Evolutionary conservation across 2,797 vertebrate species (phyloP), one percentile per base, ranked within the genome.

Genomic region (Parotocinclus haroldoi): DNA sequence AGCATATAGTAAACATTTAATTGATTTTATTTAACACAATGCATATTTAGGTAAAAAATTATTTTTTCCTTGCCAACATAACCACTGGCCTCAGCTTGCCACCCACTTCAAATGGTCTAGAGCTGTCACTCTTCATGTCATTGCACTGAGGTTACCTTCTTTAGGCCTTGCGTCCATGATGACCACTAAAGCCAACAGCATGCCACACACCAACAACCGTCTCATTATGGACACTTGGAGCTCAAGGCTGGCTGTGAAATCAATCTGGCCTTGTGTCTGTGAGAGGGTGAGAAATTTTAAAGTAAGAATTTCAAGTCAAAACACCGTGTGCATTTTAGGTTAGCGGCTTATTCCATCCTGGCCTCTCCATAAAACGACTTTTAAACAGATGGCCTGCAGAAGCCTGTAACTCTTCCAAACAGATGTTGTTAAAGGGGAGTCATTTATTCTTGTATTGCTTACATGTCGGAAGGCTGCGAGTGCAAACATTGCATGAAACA

Each of bases 151-250:
- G 84, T 83, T 38, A 92, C 90, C 89, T 85, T 79, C 54, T 84
- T 81, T 87, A 0, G 88, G 90, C 52, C 86, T 89, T 68, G 89
- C 93, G 62, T 88, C 82, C 78, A 91, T 69, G n/a, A 70, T 48
- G 3, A 79, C 76, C 13, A 83, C 82, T 63, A 90, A 57, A 67
- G 79, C 78, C 61, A 95, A 70, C 69, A 96, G 81, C 37, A 90
- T 10, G 58, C 78, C 52, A 58, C 77, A 73, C 57, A 63, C 57
- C 62, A 58, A 59, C 53, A 87, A 68, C 72, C 75, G 79, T 73
- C 80, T 89, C 91, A 90, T 89, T 81, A 88, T 87, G 69, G 72
- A 36, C 55, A 4, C 45, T 58, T 71, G 66, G 72, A 10, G 45
- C 39, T 71, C 37, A 53, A n/a, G 55, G 19, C 18, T 51, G 9